Conservation (phyloP, 1,140 invertebrate species). For the Cydia amplana region DNA sequence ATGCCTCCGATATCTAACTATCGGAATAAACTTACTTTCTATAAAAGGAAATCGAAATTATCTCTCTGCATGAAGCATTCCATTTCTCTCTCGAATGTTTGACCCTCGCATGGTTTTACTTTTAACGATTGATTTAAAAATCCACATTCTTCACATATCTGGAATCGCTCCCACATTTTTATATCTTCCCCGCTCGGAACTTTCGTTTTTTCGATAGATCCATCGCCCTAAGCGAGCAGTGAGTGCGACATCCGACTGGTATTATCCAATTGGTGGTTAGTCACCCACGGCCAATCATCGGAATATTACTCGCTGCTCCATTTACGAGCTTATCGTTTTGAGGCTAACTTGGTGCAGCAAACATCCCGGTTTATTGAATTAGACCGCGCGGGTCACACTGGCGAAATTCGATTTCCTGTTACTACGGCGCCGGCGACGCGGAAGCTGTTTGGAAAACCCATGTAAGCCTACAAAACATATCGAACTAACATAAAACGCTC, state of each 20-base stretch:
- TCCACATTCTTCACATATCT: conserved; percentile 49
- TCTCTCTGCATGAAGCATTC: conserved; percentile 69
- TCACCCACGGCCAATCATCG: conserved; percentile 40
- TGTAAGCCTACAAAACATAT: conserved; percentile 5
- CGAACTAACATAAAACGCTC: conserved; percentile 1
- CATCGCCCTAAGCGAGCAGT: conserved; percentile 41
- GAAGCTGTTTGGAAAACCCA: conserved; percentile 2
- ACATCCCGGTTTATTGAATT: conserved; percentile 49
- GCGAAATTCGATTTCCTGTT: conserved; percentile 55
- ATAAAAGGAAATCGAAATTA: conserved; percentile 79
- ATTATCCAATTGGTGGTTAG: conserved; percentile 52
- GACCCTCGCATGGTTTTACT: conserved; percentile 57
- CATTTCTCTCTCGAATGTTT: conserved; percentile 73
- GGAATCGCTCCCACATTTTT: conserved; percentile 37
- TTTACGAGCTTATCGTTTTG: conserved; percentile 54
- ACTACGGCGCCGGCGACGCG: conserved; percentile 38
- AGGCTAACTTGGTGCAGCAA: conserved; percentile 47
- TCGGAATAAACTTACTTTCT: conserved; percentile 75
- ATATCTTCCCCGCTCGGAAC: conserved; percentile 23
- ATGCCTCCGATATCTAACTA: conserved; percentile 50
- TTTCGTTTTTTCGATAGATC: conserved; percentile 34
- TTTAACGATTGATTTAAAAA: conserved; percentile 54
- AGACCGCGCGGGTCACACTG: conserved; percentile 39
- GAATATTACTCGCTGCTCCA: conserved; percentile 50
- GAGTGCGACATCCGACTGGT: conserved; percentile 48